Base-by-base conservation (phyloP, 2,113 vertebrate genomes). In the Aleadryas rufinucha region DNA sequence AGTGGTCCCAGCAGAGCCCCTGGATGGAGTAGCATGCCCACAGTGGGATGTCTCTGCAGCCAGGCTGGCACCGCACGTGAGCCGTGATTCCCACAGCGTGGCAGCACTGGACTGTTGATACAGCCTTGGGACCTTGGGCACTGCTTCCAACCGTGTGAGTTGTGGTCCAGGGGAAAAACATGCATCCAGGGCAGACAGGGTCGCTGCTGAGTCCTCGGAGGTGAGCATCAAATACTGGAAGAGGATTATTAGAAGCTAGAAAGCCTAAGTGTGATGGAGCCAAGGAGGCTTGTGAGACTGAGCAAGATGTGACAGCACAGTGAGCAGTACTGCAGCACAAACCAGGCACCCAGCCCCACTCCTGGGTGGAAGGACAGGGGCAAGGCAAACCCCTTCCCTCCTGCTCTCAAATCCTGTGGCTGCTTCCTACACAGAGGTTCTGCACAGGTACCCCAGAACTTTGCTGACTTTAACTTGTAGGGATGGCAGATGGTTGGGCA, bases 71-170 rank as follows among this genome's bases (percentile, higher is more conserved):
- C 42, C 0, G 2, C 66, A 77, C 50, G 52, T 47, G 49, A 75
- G 24, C 22, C 0, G 0, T 20, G 71, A 68, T 28, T 68, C 64
- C 81, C 91, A 78, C 92, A 78, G 54, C 30, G 8, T 50, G 87
- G 91, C 89, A 94, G 77, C 74, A 60, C 59, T 23, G 65, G 65
- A 44, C 68, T 52, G 71, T 24, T 21, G 41, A 52, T n/a, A 13
- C 24, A 9, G 71, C 5, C 10, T 4, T 0, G 0, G n/a, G 35
- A 53, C 22, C 22, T 42, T 0, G 0, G 16, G 2, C 6, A 27
- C 52, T 66, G 33, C 23, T 50, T 18, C 30, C 13, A 35, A 0
- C 21, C 2, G 1, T 28, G 18, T 9, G 11, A 54, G 23, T 44
- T 13, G 10, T 4, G 35, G 50, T 18, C 30, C 10, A 4, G 37